These are phyloP conservation scores for Zygothrica quintamaculata DNA, from an alignment of 2,888 invertebrate genomes.

Conservation along the genomic window DNA sequence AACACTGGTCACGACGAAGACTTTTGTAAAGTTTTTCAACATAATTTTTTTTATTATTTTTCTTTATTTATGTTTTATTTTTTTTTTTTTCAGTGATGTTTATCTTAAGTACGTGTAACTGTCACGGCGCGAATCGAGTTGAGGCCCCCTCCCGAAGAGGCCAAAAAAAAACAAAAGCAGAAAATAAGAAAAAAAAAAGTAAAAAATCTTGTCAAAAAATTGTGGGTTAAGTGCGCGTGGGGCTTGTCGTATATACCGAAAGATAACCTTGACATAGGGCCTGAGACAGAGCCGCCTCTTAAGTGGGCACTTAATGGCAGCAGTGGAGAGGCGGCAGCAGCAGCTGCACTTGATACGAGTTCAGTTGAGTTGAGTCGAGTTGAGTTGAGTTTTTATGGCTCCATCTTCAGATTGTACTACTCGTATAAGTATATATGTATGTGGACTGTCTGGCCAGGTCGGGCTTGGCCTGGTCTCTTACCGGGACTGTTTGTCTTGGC, in stretches of 20 bases:
- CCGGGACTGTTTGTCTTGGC: conserved; percentile 52
- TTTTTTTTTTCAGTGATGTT: conserved; percentile 49
- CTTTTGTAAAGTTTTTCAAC: conserved; percentile 24
- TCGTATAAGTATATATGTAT: conserved; percentile 9
- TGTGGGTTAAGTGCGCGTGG: conserved; percentile 78
- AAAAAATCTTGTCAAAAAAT: conserved; percentile 58
- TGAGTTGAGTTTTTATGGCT: conserved; percentile 39
- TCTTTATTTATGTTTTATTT: conserved; percentile 38
- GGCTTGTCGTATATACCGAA: conserved; percentile 58
- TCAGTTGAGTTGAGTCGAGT: too few relatives aligned
- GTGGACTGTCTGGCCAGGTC: conserved; percentile 28
- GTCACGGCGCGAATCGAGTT: conserved; percentile 47
- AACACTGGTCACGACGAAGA: conserved; percentile 2
- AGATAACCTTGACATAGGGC: conserved; percentile 75
- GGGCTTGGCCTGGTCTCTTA: conserved; percentile 36
- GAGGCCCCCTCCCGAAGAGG: conserved; percentile 23
- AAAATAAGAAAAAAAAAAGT: conserved; percentile 14
- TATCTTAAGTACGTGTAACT: conserved; percentile 78
- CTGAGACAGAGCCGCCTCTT: conserved; percentile 45
- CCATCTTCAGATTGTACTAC: conserved; percentile 16
- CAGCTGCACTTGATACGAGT: conserved; percentile 55
- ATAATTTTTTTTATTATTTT: conserved; percentile 44
- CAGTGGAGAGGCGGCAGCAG: conserved; percentile 25
- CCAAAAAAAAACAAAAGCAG: conserved; percentile 28
- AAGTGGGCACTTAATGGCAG: conserved; percentile 57